Evolutionary conservation across 2,888 invertebrate genomes (phyloP), one percentile per base, ranked within the genome.

Genomic region (Osedax fenrisi): DNA sequence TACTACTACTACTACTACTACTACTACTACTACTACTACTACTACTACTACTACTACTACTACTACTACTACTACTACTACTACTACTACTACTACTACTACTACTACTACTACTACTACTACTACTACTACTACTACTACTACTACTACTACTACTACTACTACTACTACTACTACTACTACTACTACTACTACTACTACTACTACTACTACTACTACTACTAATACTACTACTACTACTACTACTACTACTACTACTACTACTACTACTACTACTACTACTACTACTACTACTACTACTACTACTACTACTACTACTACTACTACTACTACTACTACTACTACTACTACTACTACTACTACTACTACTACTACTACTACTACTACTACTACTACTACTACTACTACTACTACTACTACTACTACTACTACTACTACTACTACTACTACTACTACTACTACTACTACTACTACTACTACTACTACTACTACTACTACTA

Each of bases 381-480:
- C 1, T 64, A 64, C 1, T 64, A 1, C 64, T 64, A 64, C 64
- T 64, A 1, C 64, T 64, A 1, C 64, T 64, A 1, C 64, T 64
- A 1, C 64, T 64, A 1, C 64, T 64, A 64, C 64, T 64, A 1
- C 64, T 64, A 64, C 64, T 64, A 1, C 64, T 64, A 64, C 64
- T 64, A 1, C 64, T 64, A 64, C 64, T 64, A 1, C 64, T 64
- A 1, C 64, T 64, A 1, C 64, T 64, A 1, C 64, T 64, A 1
- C 64, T 64, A 64, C 64, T 64, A 1, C 64, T 64, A 64, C 64
- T 64, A 1, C 64, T 64, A 64, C 64, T 64, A 1, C 64, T 64
- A 0, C 64, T 64, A 64, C 64, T 64, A 23, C 64, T 64, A 1
- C 64, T 64, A 23, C 64, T 64, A 1, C 64, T 64, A 1, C 64